Base-by-base conservation (phyloP, 2,797 vertebrate species). In the Coilia nasus region DNA sequence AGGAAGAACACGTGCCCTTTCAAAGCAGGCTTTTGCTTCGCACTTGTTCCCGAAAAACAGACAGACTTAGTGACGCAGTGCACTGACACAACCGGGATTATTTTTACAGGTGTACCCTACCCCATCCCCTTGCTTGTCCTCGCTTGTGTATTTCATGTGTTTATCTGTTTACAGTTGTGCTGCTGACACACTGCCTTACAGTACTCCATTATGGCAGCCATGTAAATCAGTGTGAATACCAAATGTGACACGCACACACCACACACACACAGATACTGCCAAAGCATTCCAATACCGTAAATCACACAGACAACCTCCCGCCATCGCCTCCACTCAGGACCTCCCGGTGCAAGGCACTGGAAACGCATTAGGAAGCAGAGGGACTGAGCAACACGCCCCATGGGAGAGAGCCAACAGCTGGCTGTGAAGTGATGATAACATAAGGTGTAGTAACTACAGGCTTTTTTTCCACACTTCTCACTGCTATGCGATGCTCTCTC, bases 151-250 rank as follows among this genome's bases (percentile, higher is more conserved):
- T 44, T 19, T 78, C 71, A 78, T 35, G 35, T 41, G 71, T 78
- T 78, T 41, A 78, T 71, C 67, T 6, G 67, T 71, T 71, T 71
- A 71, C 71, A 17, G 71, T 25, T 44, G 71, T 44, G 71, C 31
- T 78, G 71, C 31, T 78, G 71, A 78, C 71, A 78, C 71, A 21
- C 31, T 44, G 31, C 71, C 19, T 78, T 21, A 44, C 71, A 19
- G 71, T 35, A 6, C 5, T 41, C 71, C 71, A 44, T 78, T 78
- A 78, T 21, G 71, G 5, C 31, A 21, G 71, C 31, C 5, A 9
- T 78, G 71, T 78, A 78, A 78, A 41, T 78, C 71, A 44, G 2
- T 14, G 14, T 14, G 50, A 54, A 54, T 54, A 54, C 50, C 50
- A 54, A 3, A 54, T 54, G 50, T 54, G 50, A 54, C 50, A 54